phyloP scores from a whole-genome alignment of 2,797 vertebrate genomes.

The Cetoscarus ocellatus region DNA sequence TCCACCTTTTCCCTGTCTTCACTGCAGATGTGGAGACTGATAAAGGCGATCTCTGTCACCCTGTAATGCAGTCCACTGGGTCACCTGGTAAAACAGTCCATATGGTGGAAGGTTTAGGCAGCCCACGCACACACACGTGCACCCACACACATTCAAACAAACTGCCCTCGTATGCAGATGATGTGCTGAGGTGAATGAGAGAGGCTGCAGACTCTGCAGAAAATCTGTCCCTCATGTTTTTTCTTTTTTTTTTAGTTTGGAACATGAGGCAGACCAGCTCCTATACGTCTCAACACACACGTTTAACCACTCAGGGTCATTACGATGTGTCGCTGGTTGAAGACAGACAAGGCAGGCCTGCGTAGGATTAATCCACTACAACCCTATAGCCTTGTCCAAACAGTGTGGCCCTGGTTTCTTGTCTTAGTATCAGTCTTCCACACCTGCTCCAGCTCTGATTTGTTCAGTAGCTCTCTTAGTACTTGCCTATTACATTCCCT shows the following conservation, averaged over 20 bases:
- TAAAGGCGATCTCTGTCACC: constrained; percentile 68
- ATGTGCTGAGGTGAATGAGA: constrained; percentile 30
- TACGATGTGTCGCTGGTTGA: constrained; percentile 79
- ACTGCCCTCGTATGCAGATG: constrained; percentile 11
- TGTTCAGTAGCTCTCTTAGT: constrained; percentile 54
- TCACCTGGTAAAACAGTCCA: constrained; percentile 71
- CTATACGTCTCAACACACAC: constrained; percentile 38
- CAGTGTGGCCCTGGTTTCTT: constrained; percentile 42
- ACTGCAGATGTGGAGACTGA: constrained; percentile 58
- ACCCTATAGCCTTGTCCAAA: constrained; percentile 42
- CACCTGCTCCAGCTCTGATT: constrained; percentile 69
- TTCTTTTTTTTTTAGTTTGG: background rate
- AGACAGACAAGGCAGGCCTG: constrained; percentile 79
- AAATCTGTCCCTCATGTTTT: constrained; percentile 43
- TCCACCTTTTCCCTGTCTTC: background rate
- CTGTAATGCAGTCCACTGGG: constrained; percentile 58
- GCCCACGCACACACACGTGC: constrained; percentile 30
- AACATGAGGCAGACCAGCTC: constrained; percentile 73
- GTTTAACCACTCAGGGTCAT: constrained; percentile 54
- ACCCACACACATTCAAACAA: constrained; percentile 9
- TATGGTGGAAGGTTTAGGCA: constrained; percentile 64
- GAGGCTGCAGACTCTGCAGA: constrained; percentile 71
- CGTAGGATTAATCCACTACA: constrained; percentile 73
- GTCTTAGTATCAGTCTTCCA: constrained; percentile 58
- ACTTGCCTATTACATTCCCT: constrained; percentile 62